Evolutionary conservation across 2,888 invertebrate genomes (phyloP).

Genomic region (Athetis lepigone): DNA sequence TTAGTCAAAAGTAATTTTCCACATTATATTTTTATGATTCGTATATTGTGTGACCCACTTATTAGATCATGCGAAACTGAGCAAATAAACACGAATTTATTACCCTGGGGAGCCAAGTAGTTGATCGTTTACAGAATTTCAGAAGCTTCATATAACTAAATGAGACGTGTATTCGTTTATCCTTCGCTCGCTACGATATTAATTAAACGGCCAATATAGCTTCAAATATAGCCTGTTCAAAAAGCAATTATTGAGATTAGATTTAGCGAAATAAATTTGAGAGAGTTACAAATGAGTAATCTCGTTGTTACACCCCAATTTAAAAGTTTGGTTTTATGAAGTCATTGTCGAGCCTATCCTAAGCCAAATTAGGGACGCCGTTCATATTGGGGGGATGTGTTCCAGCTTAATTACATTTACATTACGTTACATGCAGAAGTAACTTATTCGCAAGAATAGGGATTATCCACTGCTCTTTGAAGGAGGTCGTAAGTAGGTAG

Average conservation of each 20-base stretch:
- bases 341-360: background rate
- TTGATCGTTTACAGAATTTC: conserved; percentile 20
- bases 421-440: too few relatives aligned
- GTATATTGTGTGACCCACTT: conserved; percentile 22
- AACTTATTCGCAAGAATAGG: too few relatives aligned
- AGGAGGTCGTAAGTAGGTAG: too few relatives aligned
- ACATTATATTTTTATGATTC: conserved; percentile 6
- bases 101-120: conserved; percentile 9
- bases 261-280: conserved; percentile 9
- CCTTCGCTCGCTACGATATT: background rate
- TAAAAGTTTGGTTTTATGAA: conserved; percentile 16
- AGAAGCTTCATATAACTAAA: conserved; percentile 19
- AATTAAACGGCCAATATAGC: conserved; percentile 3
- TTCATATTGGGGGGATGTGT: conserved; percentile 1
- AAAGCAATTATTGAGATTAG: conserved; percentile 29
- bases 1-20: conserved; percentile 1
- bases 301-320: conserved; percentile 27
- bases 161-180: conserved; percentile 20
- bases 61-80: conserved; percentile 26
- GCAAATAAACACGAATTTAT: conserved; percentile 42
- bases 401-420: background rate
- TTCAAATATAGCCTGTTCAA: conserved; percentile 27
- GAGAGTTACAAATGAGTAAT: conserved; percentile 16
- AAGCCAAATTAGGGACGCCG: background rate
- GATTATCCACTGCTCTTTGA: too few relatives aligned